phyloP scores from a whole-genome alignment of 2,797 vertebrate species.

The Channa striata region DNA sequence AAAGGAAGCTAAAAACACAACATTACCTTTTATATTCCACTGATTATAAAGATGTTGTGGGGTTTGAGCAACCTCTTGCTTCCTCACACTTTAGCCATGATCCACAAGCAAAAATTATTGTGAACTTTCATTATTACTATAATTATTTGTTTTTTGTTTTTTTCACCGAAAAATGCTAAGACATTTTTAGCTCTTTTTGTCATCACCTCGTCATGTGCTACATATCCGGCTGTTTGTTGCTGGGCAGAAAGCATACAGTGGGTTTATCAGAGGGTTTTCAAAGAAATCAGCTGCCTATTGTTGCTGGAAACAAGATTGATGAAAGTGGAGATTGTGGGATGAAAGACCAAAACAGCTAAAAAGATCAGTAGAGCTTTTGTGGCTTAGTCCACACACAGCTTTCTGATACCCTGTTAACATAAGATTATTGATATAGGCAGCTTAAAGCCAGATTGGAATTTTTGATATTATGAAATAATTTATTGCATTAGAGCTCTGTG shows the following conservation, averaged over 20 bases:
- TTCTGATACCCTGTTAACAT: not conserved
- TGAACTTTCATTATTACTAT: too few relatives aligned
- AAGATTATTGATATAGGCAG: not conserved
- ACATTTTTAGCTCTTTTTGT: too few relatives aligned
- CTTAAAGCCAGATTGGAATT: not conserved
- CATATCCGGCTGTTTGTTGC: not conserved
- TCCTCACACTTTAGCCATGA: too few relatives aligned
- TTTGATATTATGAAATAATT: not conserved
- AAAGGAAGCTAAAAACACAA: too few relatives aligned
- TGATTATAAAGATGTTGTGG: not conserved
- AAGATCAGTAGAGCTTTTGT: not conserved
- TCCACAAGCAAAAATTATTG: too few relatives aligned
- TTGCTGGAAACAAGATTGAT: not conserved
- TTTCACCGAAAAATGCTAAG: too few relatives aligned
- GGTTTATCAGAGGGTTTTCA: not conserved
- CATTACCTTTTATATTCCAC: too few relatives aligned
- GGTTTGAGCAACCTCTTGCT: too few relatives aligned
- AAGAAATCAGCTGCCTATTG: not conserved
- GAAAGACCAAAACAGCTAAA: slow-evolving; percentile 3
- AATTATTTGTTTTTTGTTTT: too few relatives aligned
- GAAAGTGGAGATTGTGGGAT: not conserved
- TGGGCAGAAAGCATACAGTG: too few relatives aligned
- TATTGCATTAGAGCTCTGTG: not conserved
- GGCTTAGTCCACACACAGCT: not conserved
- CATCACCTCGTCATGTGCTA: too few relatives aligned